These are phyloP conservation scores for Antrozous pallidus DNA, from an alignment of 2,797 vertebrate species.

Conservation along the genomic window DNA sequence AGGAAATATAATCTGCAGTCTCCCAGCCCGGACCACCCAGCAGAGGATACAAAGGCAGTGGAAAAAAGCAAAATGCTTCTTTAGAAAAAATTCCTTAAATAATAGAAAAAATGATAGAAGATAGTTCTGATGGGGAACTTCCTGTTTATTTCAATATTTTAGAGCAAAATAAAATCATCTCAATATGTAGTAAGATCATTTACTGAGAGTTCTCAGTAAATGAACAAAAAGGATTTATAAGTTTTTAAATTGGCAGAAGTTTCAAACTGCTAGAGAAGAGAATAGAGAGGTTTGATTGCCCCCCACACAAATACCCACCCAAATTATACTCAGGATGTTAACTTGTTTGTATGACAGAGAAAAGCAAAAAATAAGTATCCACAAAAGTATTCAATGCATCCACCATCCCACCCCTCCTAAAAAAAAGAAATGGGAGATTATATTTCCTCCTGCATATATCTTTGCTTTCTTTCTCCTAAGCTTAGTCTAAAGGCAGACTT, in stretches of 20 bases:
- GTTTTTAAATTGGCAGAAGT: conserved; percentile 26
- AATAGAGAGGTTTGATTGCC: background rate
- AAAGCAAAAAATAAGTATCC: background rate
- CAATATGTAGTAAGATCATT: background rate
- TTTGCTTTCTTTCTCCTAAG: background rate
- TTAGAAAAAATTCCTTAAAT: background rate
- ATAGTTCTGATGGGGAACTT: background rate
- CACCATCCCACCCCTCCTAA: background rate
- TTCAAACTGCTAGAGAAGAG: background rate
- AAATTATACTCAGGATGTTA: background rate
- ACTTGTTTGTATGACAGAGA: background rate
- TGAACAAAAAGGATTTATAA: background rate
- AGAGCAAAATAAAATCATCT: background rate
- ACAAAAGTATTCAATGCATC: background rate
- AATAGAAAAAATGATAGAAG: background rate
- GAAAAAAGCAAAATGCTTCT: background rate
- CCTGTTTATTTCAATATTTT: background rate
- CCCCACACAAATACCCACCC: background rate
- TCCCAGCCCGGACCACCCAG: background rate
- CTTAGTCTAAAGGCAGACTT: background rate
- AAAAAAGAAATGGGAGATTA: background rate
- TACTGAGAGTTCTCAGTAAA: background rate
- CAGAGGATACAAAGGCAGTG: background rate
- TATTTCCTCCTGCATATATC: background rate
- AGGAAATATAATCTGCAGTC: background rate